Evolutionary conservation across 64 coral and sea anemone genomes (phyloP).

Genomic region (Cladopsammia gracilis): DNA sequence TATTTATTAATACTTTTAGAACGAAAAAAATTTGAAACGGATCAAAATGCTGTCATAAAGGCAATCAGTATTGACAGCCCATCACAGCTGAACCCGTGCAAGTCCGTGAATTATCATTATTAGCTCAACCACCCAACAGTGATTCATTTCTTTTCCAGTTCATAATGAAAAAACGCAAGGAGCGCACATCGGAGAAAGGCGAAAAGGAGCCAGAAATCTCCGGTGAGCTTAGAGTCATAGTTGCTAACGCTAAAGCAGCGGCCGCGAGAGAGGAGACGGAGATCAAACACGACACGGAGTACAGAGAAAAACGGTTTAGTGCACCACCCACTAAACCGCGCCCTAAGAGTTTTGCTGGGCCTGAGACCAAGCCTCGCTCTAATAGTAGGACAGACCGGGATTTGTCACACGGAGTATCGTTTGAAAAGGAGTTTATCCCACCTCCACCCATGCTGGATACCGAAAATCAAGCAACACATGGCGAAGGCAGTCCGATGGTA

Average conservation of each 20-base stretch:
- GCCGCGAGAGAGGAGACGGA: background rate
- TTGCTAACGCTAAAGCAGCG: constrained; percentile 52
- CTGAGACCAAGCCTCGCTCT: constrained; percentile 8
- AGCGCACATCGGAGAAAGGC: background rate
- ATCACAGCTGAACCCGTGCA: too few relatives aligned
- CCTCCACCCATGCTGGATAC: constrained; percentile 39
- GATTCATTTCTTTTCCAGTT: background rate
- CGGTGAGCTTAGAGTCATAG: constrained; percentile 44
- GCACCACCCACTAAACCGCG: constrained; percentile 13
- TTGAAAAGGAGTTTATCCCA: constrained; percentile 29
- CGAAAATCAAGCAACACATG: constrained; percentile 6
- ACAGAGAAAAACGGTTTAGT: background rate
- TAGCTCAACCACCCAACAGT: too few relatives aligned
- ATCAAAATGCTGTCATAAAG: too few relatives aligned
- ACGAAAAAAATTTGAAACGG: too few relatives aligned
- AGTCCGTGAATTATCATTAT: too few relatives aligned
- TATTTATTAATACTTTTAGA: too few relatives aligned
- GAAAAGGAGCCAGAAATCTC: constrained; percentile 1
- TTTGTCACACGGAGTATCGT: constrained; percentile 11
- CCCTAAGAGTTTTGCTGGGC: constrained; percentile 30
- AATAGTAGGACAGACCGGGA: background rate
- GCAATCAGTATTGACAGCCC: too few relatives aligned
- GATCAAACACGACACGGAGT: background rate
- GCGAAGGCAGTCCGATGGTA: background rate
- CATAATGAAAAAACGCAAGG: constrained; percentile 71